Evolutionary conservation across 2,113 vertebrate species (phyloP).

Genomic region (Microtus richardsoni): DNA sequence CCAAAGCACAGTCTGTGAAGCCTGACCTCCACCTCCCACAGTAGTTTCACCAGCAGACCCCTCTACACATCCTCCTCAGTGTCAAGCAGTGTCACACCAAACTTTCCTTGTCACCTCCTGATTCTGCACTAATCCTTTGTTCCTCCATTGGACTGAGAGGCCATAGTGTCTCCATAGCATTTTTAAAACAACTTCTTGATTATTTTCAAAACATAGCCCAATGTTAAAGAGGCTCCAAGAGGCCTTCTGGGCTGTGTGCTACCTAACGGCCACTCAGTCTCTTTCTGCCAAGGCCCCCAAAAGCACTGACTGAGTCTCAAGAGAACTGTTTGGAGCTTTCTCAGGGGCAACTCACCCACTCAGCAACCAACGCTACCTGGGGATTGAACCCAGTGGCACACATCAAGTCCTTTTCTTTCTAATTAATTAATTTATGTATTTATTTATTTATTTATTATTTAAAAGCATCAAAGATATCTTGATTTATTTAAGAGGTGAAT

Average conservation of each 20-base stretch:
- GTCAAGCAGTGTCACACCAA: neutral
- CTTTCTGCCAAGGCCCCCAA: neutral
- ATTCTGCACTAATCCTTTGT: neutral
- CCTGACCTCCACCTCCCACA: neutral
- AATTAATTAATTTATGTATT: neutral
- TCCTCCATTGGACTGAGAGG: neutral
- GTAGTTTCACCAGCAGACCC: neutral
- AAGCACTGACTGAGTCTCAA: neutral
- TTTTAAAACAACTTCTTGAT: neutral
- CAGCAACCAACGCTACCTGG: neutral
- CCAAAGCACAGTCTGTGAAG: neutral
- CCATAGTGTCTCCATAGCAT: neutral
- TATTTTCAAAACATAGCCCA: constrained; percentile 31
- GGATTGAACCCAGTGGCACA: neutral
- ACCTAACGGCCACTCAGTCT: neutral
- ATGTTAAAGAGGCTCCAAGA: neutral
- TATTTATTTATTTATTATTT: too few species aligned
- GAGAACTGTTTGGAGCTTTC: neutral
- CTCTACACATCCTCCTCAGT: neutral
- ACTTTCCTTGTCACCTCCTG: neutral
- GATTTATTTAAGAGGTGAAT: too few species aligned
- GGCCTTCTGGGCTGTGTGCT: neutral
- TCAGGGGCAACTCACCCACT: neutral
- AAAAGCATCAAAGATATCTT: too few species aligned
- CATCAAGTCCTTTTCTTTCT: neutral